Evolutionary conservation across 1,140 invertebrate species (phyloP).

Genomic region (Himalopsyche phryganea): DNA sequence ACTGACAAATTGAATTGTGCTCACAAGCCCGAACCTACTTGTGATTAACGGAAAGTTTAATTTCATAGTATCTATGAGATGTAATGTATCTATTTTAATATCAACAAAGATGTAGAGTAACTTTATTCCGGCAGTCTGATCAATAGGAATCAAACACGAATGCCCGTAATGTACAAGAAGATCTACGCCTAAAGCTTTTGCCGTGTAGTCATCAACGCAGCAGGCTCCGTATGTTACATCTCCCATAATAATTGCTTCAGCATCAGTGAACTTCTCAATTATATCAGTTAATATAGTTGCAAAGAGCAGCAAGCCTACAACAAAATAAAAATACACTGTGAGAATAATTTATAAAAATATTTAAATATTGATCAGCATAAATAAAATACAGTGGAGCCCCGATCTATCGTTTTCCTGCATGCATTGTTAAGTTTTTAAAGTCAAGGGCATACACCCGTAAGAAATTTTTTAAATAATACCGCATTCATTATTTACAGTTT

Average conservation of each 20-base stretch:
- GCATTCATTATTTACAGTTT: background rate
- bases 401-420: background rate
- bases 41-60: slow-evolving; percentile 68
- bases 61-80: slow-evolving; percentile 89
- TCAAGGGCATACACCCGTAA: background rate
- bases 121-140: slow-evolving; percentile 84
- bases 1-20: slow-evolving; percentile 96
- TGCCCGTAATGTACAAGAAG: slow-evolving; percentile 98
- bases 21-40: slow-evolving; percentile 76
- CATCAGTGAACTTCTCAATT: slow-evolving; percentile 86
- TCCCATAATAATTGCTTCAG: slow-evolving; percentile 96
- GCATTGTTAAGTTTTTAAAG: background rate
- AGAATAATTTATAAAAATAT: too few relatives aligned
- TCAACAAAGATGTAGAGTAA: slow-evolving; percentile 97
- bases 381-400: too few relatives aligned
- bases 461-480: background rate
- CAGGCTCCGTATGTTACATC: slow-evolving; percentile 99
- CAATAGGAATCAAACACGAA: slow-evolving; percentile 94
- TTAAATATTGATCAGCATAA: slow-evolving; percentile 8
- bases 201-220: slow-evolving; percentile 98
- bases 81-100: slow-evolving; percentile 85
- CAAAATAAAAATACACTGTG: slow-evolving; percentile 3
- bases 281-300: slow-evolving; percentile 93
- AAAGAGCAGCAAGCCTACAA: slow-evolving; percentile 73
- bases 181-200: slow-evolving; percentile 84